These are phyloP conservation scores for Ypsolopha scabrella DNA, from an alignment of 2,888 invertebrate species.

Conservation along the genomic window DNA sequence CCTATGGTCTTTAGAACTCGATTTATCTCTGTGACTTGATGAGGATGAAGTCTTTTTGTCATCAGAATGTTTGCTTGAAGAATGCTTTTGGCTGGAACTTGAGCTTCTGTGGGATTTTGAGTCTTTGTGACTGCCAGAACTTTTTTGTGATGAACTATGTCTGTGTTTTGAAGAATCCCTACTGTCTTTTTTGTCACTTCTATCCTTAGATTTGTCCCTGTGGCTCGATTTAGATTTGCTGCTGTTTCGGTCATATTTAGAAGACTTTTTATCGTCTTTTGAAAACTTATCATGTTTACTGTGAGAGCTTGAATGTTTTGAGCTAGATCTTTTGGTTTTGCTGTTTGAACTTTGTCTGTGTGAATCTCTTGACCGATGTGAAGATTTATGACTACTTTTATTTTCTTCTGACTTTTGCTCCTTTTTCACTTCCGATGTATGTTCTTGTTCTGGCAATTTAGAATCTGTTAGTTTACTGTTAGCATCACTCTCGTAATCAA, in stretches of 20 bases:
- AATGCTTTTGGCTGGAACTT: conserved; percentile 31
- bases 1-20: conserved; percentile 33
- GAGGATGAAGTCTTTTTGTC: conserved; percentile 40
- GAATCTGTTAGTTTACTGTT: conserved; percentile 52
- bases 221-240: conserved; percentile 40
- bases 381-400: conserved; percentile 45
- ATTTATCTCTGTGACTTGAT: conserved; percentile 40
- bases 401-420: conserved; percentile 43
- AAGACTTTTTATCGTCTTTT: conserved; percentile 42
- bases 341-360: conserved; percentile 45
- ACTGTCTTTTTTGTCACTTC: conserved; percentile 42
- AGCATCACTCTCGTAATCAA: conserved; percentile 60
- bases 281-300: conserved; percentile 27
- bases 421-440: conserved; percentile 32
- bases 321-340: conserved; percentile 47
- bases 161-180: conserved; percentile 51
- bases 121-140: conserved; percentile 35
- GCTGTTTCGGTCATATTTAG: conserved; percentile 36
- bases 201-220: conserved; percentile 44
- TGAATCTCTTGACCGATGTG: conserved; percentile 50
- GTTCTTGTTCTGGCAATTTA: conserved; percentile 39
- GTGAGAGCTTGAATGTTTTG: conserved; percentile 47
- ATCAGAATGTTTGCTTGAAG: conserved; percentile 42
- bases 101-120: conserved; percentile 45
- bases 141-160: conserved; percentile 45